Percentiles rank a stretch among this genome's conserved stretches.
These are phyloP conservation scores for Pristionchus entomophagus DNA, from an alignment of 2,888 invertebrate species.

Conservation along the genomic window DNA sequence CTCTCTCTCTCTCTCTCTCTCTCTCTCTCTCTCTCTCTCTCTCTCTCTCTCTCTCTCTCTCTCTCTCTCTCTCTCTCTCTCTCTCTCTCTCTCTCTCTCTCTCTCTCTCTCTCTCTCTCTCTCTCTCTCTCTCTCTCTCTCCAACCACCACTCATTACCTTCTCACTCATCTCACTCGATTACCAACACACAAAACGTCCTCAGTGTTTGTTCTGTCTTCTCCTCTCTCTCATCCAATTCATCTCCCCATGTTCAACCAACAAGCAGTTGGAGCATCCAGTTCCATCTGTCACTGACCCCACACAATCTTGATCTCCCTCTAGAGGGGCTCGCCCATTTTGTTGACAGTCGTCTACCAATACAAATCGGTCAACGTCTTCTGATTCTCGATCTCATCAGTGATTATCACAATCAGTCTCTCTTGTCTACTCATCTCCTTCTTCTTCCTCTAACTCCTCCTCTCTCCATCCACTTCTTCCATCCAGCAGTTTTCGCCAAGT, in stretches of 20 bases:
- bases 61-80: constrained; percentile 42
- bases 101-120: constrained; percentile 38
- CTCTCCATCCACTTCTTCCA: too few species aligned
- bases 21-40: constrained; percentile 14
- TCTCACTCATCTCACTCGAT: constrained; percentile 2
- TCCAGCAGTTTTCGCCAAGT: too few species aligned
- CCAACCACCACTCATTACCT: constrained; percentile 4
- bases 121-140: constrained; percentile 4
- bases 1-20: neutral
- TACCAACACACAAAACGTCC: constrained; percentile 30
- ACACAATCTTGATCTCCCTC: neutral
- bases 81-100: constrained; percentile 38
- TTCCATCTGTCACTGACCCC: neutral
- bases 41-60: constrained; percentile 29
- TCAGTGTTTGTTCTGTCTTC: neutral
- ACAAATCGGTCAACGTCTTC: neutral
- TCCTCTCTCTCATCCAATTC: neutral
- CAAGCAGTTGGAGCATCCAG: neutral
- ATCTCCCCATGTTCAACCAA: constrained; percentile 9
- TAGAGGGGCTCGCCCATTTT: neutral
- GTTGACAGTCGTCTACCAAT: neutral
- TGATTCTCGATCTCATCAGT: neutral
- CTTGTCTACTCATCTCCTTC: neutral
- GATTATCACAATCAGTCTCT: neutral
- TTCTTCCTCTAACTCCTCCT: constrained; percentile 2